Evolutionary conservation across 2,888 invertebrate species (phyloP), one percentile per base, ranked within the genome.

Genomic region (Torymus aiolomorphi): DNA sequence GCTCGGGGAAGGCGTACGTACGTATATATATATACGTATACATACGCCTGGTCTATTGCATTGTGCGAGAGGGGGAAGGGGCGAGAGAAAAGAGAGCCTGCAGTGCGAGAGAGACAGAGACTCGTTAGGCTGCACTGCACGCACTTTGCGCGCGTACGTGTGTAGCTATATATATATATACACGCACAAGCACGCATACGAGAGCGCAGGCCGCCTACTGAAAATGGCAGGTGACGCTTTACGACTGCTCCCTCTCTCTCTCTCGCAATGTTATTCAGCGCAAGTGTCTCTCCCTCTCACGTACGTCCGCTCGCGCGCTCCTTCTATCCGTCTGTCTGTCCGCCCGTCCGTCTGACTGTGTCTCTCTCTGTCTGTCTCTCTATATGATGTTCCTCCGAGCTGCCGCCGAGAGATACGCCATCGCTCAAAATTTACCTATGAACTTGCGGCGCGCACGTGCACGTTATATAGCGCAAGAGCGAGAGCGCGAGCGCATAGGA

Each of bases 161-260:
- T 10, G 24, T 12, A 51, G 31, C 31, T 31, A 31, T 31, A 31
- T 24, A 24, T 24, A 24, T 3, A n/a, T 31, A 31, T 56, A 16
- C 24, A 14, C n/a, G 10, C 18, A 56, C 20, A 49, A 11, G 42
- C 14, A 49, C 14, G 42, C 14, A 18, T 18, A 20, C 51, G 63
- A 42, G 31, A n/a, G 31, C 52, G 13, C 2, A 16, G 24, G 18
- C 61, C 57, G 57, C 71, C 71, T 65, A 71, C 71, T 77, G 71
- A 77, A 77, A 77, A 71, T 71, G 76, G 75, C 78, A 78, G 78
- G 78, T 78, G 78, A 72, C 66, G 66, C 66, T 74, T 74, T 74
- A 65, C 65, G 65, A 74, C 73, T 54, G 18, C 14, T 13, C 62
- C 18, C 72, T 24, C 59, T 71, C 61, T 71, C 71, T 18, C 71